Evolutionary conservation across 2,888 invertebrate genomes (phyloP), one percentile per base, ranked within the genome.

Genomic region (Homarus gammarus): DNA sequence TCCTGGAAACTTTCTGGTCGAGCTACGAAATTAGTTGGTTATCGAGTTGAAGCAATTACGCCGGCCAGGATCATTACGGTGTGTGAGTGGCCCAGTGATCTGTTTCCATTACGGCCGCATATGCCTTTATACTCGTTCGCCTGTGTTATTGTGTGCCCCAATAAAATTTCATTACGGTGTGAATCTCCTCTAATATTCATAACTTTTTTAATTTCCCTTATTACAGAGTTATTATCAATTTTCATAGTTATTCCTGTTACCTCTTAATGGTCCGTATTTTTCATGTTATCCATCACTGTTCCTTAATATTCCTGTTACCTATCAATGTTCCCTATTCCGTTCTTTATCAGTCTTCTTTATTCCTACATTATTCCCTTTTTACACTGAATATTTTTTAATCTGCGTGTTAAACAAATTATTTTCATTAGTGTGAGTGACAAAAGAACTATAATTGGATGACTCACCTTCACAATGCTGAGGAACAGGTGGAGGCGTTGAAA

Each of bases 401-500:
- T 18, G 12, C 56, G 10, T 56, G 10, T 18, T 56, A 10, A 56
- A 18, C 12, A 15, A 10, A 56, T 56, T 56, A n/a, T n/a, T n/a
- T n/a, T n/a, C n/a, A n/a, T n/a, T n/a, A n/a, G n/a, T n/a, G n/a
- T n/a, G n/a, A n/a, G n/a, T n/a, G n/a, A n/a, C n/a, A n/a, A n/a
- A n/a, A n/a, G n/a, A n/a, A n/a, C n/a, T n/a, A n/a, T n/a, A n/a
- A n/a, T n/a, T n/a, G n/a, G 56, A 15, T 15, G 56, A 38, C 75
- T 27, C 27, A 84, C 84, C 84, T 84, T 72, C 51, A 61, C 44
- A 12, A 75, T 84, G 84, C 10, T 38, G 84, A 75, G 84, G 75
- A 18, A 84, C 75, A 18, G 84, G 75, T 40, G 84, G 84, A 38
- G 84, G 75, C n/a, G 61, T 2, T 22, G 73, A 33, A 33, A 56